Base-by-base conservation (phyloP, 2,113 vertebrate genomes). In the Chrysemys picta region DNA sequence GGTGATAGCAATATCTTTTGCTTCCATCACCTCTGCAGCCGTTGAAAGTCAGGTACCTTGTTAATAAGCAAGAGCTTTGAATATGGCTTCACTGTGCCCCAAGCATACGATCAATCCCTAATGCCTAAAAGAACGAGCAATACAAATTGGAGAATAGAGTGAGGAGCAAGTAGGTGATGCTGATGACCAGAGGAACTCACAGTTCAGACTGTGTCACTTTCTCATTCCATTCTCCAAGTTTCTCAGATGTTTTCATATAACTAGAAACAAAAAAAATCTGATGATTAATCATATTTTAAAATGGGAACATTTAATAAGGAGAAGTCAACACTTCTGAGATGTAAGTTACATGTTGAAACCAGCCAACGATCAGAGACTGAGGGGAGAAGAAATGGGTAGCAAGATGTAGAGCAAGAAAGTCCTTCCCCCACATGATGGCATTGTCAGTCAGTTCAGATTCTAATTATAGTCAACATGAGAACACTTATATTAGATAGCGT, bases 221-320 rank as follows among this genome's bases (percentile, higher is more conserved):
- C 96, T 99, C 98, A 97, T 99, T 99, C 99, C 99, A 99, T 98
- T 99, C 98, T 97, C 98, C 98, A 92, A 99, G 98, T 98, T 98
- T 99, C 98, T 99, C 99, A 93, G 98, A 96, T 90, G 98, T 98
- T 98, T 95, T 99, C 98, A 98, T 96, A 97, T 98, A 99, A 98
- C 99, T 99, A 98, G 96, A 98, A 98, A 98, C 98, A 98, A 97
- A 99, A 99, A 98, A 98, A 96, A 38, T 86, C 94, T 90, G 89
- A 90, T 92, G 88, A 97, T 98, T 87, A 98, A 96, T 88, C 88
- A 97, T 91, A 93, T 81, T 83, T 76, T 19, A 25, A 82, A 54
- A 54, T 91, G 89, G 92, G 80, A 93, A 84, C 0, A 91, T 92
- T 81, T 16, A 29, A 45, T 14, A 17, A 47, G 42, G 25, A 35